Evolutionary conservation across 2,888 invertebrate genomes (phyloP), one percentile per base, ranked within the genome.

Genomic region (Drosophila mimetica): DNA sequence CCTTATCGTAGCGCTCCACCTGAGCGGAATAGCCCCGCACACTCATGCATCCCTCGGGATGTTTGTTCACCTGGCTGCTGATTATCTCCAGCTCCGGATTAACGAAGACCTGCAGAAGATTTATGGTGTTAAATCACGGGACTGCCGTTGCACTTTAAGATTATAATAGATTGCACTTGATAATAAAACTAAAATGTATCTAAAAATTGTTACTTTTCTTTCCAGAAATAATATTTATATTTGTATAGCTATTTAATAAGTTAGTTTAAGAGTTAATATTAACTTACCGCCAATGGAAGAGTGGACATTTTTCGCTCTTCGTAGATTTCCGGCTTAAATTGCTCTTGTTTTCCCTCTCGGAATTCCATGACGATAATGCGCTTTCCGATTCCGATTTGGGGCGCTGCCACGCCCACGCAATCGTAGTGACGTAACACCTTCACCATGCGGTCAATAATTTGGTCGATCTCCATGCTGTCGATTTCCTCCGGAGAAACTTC

Each of bases 361-460:
- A 94, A 91, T 86, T 94, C 93, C 76, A 94, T 91, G 1, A 92
- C 93, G 82, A 96, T 93, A 77, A 96, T 93, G 87, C 94, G 93
- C 73, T 94, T 89, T 48, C 95, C 93, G 0, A 96, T 89, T 1
- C 96, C 96, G 52, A 96, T 93, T 91, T 96, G 96, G 4, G 95
- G 94, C 0, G 96, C 96, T 11, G 96, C 93, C 84, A 96, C 91
- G n/a, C 96, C 96, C 18, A 94, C 93, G 55, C 94, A 93, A n/a
- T 93, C 91, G 78, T 95, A 94, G 72, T 92, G 93, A 58, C 92
- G 91, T 71, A 95, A 91, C 11, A 95, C 94, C 58, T 92, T 83
- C 57, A 93, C 92, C 90, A 96, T 91, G 70, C 93, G 92, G 6
- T 92, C 90, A 36, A 95, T 92, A 41, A 95, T 80, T 39, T 91